These are phyloP conservation scores for Odontomachus brunneus DNA, from an alignment of 1,140 invertebrate species.

Conservation along the genomic window DNA sequence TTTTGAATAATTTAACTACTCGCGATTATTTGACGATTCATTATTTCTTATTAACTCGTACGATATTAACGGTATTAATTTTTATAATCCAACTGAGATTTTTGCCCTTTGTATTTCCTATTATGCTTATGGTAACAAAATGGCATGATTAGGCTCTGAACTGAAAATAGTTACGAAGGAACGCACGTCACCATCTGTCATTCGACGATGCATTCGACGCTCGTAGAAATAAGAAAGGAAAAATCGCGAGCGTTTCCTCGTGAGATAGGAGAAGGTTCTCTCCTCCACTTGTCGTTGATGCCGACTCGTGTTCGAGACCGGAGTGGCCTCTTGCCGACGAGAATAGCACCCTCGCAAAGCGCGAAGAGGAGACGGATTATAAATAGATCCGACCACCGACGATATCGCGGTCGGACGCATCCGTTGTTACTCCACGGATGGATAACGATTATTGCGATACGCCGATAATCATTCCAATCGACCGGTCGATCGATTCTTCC, in stretches of 20 bases:
- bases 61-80: no score
- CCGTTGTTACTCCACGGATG: conserved; percentile 51
- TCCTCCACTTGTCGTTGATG: conserved; percentile 47
- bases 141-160: neutral
- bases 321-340: conserved; percentile 63
- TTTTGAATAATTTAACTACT: no score
- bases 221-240: neutral
- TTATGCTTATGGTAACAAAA: no score
- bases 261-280: conserved; percentile 40
- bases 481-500: neutral
- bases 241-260: conserved; percentile 5
- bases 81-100: no score
- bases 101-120: no score
- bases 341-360: conserved; percentile 70
- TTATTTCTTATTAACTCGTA: no score
- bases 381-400: conserved; percentile 65
- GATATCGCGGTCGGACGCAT: conserved; percentile 62
- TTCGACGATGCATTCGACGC: neutral
- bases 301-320: conserved; percentile 61
- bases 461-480: neutral
- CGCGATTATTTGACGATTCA: no score
- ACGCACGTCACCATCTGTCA: no score
- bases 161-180: neutral
- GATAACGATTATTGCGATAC: conserved; percentile 12
- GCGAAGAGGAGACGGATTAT: conserved; percentile 62